phyloP scores from a whole-genome alignment of 2,113 vertebrate genomes.

The Phyllopteryx taeniolatus region DNA sequence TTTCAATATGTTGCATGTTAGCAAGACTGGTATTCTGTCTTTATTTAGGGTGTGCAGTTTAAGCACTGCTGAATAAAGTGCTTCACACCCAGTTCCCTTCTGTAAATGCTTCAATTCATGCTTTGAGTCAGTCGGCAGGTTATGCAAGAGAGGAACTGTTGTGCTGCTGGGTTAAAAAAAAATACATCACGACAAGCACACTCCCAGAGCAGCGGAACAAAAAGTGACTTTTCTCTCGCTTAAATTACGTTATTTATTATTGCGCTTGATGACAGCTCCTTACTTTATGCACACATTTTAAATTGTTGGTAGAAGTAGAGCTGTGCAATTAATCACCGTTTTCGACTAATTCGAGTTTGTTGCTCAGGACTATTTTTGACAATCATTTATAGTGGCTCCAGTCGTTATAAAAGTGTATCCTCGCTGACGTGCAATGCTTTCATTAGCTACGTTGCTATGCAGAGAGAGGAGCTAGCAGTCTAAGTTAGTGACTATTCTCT shows the following conservation, averaged over 20 bases:
- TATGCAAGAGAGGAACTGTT: conserved; percentile 11
- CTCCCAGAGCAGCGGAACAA: neutral
- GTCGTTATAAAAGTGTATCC: too few species aligned
- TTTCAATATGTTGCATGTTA: neutral
- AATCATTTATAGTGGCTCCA: too few species aligned
- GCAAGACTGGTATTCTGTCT: neutral
- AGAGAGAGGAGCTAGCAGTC: too few species aligned
- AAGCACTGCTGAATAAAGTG: neutral
- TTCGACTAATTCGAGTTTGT: too few species aligned
- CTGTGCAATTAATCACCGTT: too few species aligned
- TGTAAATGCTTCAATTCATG: conserved; percentile 12
- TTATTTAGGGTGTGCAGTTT: neutral
- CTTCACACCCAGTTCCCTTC: conserved; percentile 8
- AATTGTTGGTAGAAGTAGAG: neutral
- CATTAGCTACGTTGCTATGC: too few species aligned
- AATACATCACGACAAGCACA: neutral
- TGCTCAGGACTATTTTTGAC: too few species aligned
- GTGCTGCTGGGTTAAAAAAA: neutral
- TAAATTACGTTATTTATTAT: neutral
- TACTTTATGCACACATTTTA: neutral
- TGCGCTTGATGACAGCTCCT: neutral
- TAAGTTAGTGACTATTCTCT: too few species aligned
- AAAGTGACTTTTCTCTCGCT: neutral
- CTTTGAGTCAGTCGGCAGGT: neutral
- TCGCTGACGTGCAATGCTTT: too few species aligned